Evolutionary conservation across 2,797 vertebrate genomes (phyloP).

Genomic region (Tragopan temminckii): DNA sequence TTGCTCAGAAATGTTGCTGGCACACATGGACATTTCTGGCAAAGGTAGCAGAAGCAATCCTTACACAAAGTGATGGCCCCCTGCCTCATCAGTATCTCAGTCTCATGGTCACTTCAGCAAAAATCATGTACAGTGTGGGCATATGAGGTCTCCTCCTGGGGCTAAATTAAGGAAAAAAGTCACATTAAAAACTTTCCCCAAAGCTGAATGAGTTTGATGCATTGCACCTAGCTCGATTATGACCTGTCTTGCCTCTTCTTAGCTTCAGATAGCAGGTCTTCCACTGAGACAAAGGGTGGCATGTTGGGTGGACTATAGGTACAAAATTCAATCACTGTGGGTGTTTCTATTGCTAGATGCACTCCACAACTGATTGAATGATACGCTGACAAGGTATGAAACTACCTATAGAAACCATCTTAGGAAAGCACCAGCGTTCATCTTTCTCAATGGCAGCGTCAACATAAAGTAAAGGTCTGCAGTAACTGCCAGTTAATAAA

Average conservation of each 20-base stretch:
- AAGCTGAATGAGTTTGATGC: not conserved
- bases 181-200: not conserved
- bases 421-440: not conserved
- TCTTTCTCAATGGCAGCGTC: not conserved
- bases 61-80: not conserved
- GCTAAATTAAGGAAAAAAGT: not conserved
- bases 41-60: not conserved
- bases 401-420: not conserved
- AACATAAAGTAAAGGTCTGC: not conserved
- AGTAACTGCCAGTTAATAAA: conserved; percentile 26
- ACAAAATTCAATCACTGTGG: not conserved
- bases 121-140: not conserved
- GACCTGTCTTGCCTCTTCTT: not conserved
- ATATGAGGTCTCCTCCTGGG: not conserved
- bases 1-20: not conserved
- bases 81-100: not conserved
- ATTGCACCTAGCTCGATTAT: not conserved
- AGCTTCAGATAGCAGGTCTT: not conserved
- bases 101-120: not conserved
- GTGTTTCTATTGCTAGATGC: not conserved
- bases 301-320: not conserved
- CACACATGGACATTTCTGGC: not conserved
- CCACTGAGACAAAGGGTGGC: not conserved
- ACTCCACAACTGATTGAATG: not conserved
- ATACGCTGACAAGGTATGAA: not conserved